Evolutionary conservation across 2,797 vertebrate genomes (phyloP), one percentile per base, ranked within the genome.

Genomic region (Helostoma temminkii): DNA sequence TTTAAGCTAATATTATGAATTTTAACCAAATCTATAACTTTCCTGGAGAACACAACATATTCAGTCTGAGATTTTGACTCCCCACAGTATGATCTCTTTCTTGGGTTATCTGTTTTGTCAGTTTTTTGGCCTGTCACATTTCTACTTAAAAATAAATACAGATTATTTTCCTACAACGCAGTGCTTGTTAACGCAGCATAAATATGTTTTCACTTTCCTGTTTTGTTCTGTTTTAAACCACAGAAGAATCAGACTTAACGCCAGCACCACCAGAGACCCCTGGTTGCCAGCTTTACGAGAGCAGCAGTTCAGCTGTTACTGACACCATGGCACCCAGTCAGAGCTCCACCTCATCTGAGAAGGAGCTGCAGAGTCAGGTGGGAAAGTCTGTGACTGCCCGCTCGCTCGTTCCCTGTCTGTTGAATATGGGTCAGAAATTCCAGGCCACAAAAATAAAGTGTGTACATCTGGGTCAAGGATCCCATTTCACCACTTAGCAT

Each of bases 251-350:
- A 26, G 91, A 87, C 5, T 16, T 36, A 1, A 34, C 36, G 0
- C 78, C 91, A 0, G 66, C 92, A 45, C 91, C 93, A 0, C 86
- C 92, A 0, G 93, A 95, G 65, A 93, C 93, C 0, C 86, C 93
- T 21, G 84, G 78, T 77, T 91, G 91, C 6, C 88, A 80, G 43
- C 89, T 93, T 41, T 94, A 94, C 16, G 91, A 94, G 85, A 50
- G 47, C 61, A 93, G 91, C 0, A 89, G 52, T 72, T 87, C 84
- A 85, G 89, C 45, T 2, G 93, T 91, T 7, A 86, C 89, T 0
- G 93, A 95, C 88, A 89, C 92, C 0, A 77, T 85, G 0, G 89
- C 54, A 0, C 69, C 91, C 39, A 91, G 91, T 0, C 90, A 94
- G 56, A 91, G 83, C 78, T 83, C 76, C 39, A 30, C 93, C 60